A percentile compares a stretch with the other conserved stretches of the same genome.
phyloP scores from a whole-genome alignment of 2,888 invertebrate species.

The Lysandra bellargus region DNA sequence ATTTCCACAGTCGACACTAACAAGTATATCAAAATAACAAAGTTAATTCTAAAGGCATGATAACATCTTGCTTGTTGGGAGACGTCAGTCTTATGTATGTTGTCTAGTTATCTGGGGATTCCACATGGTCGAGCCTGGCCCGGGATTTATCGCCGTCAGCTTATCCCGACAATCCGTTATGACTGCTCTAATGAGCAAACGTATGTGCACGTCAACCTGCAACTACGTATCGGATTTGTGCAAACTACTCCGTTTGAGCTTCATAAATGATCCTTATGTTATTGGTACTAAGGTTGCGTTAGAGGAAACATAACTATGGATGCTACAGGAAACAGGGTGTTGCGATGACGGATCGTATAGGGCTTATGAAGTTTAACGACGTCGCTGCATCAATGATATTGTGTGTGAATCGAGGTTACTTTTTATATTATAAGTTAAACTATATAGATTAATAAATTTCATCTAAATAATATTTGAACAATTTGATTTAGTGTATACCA shows the following conservation, averaged over 20 bases:
- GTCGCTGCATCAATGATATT: neutral
- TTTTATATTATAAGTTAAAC: no score
- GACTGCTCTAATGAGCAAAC: constrained; percentile 38
- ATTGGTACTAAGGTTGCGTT: neutral
- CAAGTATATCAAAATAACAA: no score
- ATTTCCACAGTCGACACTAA: no score
- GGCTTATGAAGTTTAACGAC: neutral
- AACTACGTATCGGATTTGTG: neutral
- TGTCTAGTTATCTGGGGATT: constrained; percentile 50
- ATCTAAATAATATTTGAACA: neutral
- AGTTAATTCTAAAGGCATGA: neutral
- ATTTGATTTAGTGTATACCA: neutral
- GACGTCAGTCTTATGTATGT: neutral
- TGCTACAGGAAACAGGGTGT: neutral
- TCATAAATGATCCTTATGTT: neutral
- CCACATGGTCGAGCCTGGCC: constrained; percentile 47
- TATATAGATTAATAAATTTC: no score
- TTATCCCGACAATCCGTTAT: constrained; percentile 49
- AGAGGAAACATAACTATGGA: neutral
- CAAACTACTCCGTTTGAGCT: neutral
- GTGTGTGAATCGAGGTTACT: neutral
- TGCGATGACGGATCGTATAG: neutral
- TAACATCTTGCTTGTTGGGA: neutral
- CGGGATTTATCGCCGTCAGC: constrained; percentile 49
- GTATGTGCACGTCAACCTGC: constrained; percentile 15